Base-by-base conservation (phyloP, 2,797 vertebrate genomes). In the Sylvia borin region DNA sequence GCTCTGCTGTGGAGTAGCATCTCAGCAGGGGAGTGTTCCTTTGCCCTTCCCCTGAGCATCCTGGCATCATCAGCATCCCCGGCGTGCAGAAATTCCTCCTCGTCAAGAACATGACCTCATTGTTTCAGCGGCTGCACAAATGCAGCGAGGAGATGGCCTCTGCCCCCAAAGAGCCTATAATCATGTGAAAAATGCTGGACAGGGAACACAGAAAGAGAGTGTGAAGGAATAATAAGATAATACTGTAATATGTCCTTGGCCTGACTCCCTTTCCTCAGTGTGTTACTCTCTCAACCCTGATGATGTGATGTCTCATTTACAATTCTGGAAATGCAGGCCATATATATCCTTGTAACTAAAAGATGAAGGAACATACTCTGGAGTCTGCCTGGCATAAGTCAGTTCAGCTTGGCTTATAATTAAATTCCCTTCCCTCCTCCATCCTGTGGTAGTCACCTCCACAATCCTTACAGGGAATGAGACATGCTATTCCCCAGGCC, bases 291-390 rank as follows among this genome's bases (percentile, higher is more conserved):
- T 77, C 75, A 92, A 17, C 42, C 27, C 84, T 95, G 92, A 97
- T 97, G 94, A 95, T 94, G 95, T 95, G 94, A 95, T 95, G 90
- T 95, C 96, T 97, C 88, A 89, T 93, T 95, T 89, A 94, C 90
- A 95, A 15, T 87, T 79, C 80, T 93, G 83, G 93, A 95, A 94
- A 87, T 67, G 64, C 64, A 82, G 74, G 48, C 85, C 74, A 74
- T 61, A 67, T 66, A 92, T 76, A 93, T 76, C 38, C 38, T 54
- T 70, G 36, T n/a, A 93, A 70, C 64, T 88, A 57, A 82, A 70
- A 92, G 67, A 93, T 61, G 53, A 50, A 65, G 60, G 53, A 94
- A 38, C 1, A 3, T 55, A 64, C 38, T 74, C 64, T 24, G 11
- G 10, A 92, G 38, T 57, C 77, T 89, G 88, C 85, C 80, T 88